Percentiles rank a stretch among this genome's conserved stretches.
phyloP scores from a whole-genome alignment of 2,113 vertebrate species.

The Bubo blakistoni region DNA sequence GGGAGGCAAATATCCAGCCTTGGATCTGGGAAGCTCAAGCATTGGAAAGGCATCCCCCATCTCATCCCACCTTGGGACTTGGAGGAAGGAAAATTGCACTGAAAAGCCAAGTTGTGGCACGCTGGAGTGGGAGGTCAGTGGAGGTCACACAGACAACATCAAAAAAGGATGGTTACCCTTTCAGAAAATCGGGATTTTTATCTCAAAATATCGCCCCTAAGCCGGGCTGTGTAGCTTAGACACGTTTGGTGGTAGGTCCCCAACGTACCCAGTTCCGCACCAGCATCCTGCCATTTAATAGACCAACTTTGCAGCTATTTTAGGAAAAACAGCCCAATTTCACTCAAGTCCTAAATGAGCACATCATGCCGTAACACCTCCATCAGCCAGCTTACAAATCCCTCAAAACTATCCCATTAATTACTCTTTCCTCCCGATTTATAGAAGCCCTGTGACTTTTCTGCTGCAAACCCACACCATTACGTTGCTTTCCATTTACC shows the following conservation, averaged over 20 bases:
- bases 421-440: background rate
- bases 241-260: accelerated
- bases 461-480: background rate
- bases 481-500: background rate
- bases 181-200: accelerated
- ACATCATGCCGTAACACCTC: accelerated
- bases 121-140: background rate
- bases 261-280: background rate
- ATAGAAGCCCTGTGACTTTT: background rate
- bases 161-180: background rate
- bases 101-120: background rate
- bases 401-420: background rate
- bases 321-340: accelerated
- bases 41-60: background rate
- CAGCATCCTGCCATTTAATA: background rate
- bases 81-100: background rate
- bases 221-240: accelerated
- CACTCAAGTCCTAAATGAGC: background rate
- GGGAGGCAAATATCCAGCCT: background rate
- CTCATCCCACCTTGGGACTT: background rate
- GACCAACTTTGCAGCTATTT: accelerated
- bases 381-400: background rate
- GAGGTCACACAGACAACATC: accelerated
- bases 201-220: background rate
- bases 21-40: background rate